Conservation (phyloP, 2,113 vertebrate species). For the Sceloporus tristichus region DNA sequence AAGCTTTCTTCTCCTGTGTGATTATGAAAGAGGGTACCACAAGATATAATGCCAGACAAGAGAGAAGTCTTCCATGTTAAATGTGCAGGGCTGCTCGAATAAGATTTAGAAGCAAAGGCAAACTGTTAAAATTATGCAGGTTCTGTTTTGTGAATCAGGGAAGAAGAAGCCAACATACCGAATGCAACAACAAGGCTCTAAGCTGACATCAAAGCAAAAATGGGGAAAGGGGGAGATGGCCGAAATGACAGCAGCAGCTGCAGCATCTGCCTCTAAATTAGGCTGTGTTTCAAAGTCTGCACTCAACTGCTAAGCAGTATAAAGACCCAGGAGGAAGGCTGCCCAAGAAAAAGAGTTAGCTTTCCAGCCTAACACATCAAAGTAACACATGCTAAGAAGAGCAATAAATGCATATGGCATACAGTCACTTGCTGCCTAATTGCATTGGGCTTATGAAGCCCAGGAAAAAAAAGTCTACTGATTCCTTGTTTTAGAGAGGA, state of each 20-base stretch:
- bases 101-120: constrained; percentile 69
- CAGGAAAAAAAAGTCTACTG: constrained; percentile 77
- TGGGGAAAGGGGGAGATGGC: constrained; percentile 79
- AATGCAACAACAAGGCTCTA: constrained; percentile 82
- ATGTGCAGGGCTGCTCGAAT: constrained; percentile 42
- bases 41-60: constrained; percentile 50
- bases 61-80: neutral
- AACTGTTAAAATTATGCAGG: constrained; percentile 71
- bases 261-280: constrained; percentile 90
- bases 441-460: constrained; percentile 81
- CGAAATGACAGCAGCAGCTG: constrained; percentile 95
- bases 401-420: constrained; percentile 86
- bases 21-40: constrained; percentile 47
- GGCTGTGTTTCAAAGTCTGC: constrained; percentile 91
- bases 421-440: constrained; percentile 85
- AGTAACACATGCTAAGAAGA: constrained; percentile 88
- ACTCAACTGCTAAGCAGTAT: constrained; percentile 93
- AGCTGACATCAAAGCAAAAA: constrained; percentile 92
- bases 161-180: constrained; percentile 74
- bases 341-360: constrained; percentile 85
- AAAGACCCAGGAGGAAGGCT: constrained; percentile 94
- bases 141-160: constrained; percentile 68
- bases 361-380: constrained; percentile 88
- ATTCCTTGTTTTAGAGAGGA: constrained; percentile 77
- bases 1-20: constrained; percentile 25